Conservation (phyloP, 2,797 vertebrate species). For the Galagoides demidoff region DNA sequence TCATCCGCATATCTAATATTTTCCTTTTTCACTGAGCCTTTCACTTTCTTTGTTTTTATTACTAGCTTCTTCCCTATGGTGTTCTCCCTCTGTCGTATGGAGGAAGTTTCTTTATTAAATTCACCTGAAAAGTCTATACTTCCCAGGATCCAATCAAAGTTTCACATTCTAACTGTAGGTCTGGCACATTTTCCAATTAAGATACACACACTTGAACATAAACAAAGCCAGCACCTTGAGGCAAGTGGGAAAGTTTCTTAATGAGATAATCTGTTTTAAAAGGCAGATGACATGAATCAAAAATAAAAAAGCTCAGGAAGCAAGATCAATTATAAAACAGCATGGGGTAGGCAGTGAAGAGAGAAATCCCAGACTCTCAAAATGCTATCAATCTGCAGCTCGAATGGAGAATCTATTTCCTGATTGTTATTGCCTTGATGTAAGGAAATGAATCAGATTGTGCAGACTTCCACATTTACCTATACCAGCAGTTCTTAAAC, state of each 20-base stretch:
- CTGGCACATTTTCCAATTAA: conserved; percentile 79
- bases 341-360: background rate
- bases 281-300: conserved; percentile 14
- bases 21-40: background rate
- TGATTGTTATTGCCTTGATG: background rate
- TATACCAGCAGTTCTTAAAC: background rate
- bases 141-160: background rate
- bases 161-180: conserved; percentile 59
- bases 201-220: conserved; percentile 13
- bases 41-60: conserved; percentile 53
- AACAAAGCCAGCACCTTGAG: conserved; percentile 51
- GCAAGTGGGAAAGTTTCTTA: background rate
- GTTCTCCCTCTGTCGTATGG: background rate
- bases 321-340: conserved; percentile 30
- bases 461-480: background rate
- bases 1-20: background rate
- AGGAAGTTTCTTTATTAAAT: conserved; percentile 52
- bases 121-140: conserved; percentile 43
- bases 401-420: background rate
- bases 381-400: background rate
- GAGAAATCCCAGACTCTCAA: background rate
- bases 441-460: background rate
- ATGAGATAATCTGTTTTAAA: conserved; percentile 52
- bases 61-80: conserved; percentile 15
- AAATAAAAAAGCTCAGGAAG: conserved; percentile 10